Conservation (phyloP, 2,888 invertebrate species). For the Criorhina ranunculi region DNA sequence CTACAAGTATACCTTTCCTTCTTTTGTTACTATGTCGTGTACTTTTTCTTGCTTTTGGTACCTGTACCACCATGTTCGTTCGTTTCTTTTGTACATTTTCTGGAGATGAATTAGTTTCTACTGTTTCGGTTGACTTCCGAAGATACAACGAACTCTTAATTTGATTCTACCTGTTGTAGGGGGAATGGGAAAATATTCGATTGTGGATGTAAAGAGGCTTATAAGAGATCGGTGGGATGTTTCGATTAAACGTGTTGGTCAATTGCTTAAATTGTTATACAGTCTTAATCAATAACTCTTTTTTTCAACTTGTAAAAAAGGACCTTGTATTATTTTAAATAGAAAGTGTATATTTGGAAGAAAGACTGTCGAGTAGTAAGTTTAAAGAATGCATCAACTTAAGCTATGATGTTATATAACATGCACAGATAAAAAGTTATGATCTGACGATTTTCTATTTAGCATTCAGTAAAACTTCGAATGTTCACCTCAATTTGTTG, state of each 20-base stretch:
- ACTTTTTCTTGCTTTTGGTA: conserved; percentile 24
- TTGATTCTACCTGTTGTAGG: conserved; percentile 53
- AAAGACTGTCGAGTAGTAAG: neutral
- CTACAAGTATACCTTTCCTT: conserved; percentile 63
- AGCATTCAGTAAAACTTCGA: too few relatives aligned
- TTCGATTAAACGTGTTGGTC: conserved; percentile 40
- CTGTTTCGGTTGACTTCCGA: conserved; percentile 70
- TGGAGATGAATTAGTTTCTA: conserved; percentile 70
- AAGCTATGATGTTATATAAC: too few relatives aligned
- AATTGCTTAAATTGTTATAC: conserved; percentile 40
- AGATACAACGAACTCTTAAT: conserved; percentile 76
- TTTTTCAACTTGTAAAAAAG: conserved; percentile 16
- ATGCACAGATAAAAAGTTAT: too few relatives aligned
- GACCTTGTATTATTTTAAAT: conserved; percentile 6
- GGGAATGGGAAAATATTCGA: neutral
- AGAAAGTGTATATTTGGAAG: neutral
- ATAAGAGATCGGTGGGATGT: conserved; percentile 38
- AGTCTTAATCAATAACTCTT: conserved; percentile 24
- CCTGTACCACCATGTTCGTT: conserved; percentile 24
- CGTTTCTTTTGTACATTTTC: conserved; percentile 18
- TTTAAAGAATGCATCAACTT: conserved; percentile 7
- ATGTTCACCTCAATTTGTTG: too few relatives aligned
- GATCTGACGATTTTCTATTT: too few relatives aligned
- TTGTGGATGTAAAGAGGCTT: conserved; percentile 42
- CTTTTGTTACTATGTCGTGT: conserved; percentile 45